Conservation (phyloP, 1,140 invertebrate genomes). For the Drosophila kurseongensis region DNA sequence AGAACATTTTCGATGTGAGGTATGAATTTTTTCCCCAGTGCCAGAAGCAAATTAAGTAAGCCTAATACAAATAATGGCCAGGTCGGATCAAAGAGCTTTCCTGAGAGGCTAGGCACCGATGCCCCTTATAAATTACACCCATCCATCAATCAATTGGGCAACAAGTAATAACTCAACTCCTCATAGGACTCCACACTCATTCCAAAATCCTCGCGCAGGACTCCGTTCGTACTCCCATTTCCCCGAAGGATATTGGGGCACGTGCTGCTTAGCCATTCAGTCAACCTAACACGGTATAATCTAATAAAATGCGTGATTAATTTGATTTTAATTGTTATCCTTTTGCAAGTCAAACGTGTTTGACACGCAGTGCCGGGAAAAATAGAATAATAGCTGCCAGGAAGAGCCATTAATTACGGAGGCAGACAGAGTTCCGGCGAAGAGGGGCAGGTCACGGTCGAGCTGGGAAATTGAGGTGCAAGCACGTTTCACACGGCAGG, state of each 20-base stretch:
- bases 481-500: slow-evolving; percentile 64
- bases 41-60: slow-evolving; percentile 29
- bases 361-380: slow-evolving; percentile 48
- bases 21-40: slow-evolving; percentile 8
- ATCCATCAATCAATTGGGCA: slow-evolving; percentile 73
- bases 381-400: slow-evolving; percentile 72
- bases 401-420: slow-evolving; percentile 77
- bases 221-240: slow-evolving; percentile 19
- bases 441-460: slow-evolving; percentile 15
- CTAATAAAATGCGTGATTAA: slow-evolving; percentile 83
- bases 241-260: slow-evolving; percentile 37
- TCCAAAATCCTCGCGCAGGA: neutral
- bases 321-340: slow-evolving; percentile 83
- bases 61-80: slow-evolving; percentile 35
- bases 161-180: slow-evolving; percentile 74
- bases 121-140: slow-evolving; percentile 51
- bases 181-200: slow-evolving; percentile 13
- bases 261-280: slow-evolving; percentile 59
- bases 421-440: slow-evolving; percentile 18
- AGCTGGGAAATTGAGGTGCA: slow-evolving; percentile 47
- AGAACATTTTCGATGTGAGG: too few relatives aligned
- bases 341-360: slow-evolving; percentile 75
- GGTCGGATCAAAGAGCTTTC: slow-evolving; percentile 23
- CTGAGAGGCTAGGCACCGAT: slow-evolving; percentile 14
- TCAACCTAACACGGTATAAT: slow-evolving; percentile 74